Evolutionary conservation across 2,113 vertebrate genomes (phyloP).

Genomic region (Dissostichus mawsoni): DNA sequence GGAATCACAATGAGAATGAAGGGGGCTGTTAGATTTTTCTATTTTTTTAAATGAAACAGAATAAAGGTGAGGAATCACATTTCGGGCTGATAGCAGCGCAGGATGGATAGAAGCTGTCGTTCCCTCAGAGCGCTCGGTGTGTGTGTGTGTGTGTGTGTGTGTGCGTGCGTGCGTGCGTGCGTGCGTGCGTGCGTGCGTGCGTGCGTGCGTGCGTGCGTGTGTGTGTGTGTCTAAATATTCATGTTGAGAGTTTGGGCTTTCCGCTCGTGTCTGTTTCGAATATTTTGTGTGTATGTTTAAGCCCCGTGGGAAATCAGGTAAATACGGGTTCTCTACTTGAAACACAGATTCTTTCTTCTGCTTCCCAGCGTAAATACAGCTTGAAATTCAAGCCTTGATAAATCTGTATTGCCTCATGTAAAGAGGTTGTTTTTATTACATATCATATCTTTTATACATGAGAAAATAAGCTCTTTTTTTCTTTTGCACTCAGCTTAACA

Average conservation of each 20-base stretch:
- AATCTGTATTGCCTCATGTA: not conserved
- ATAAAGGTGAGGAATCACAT: slow-evolving; percentile 68
- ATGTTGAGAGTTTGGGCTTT: slow-evolving; percentile 19
- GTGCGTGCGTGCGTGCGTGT: not conserved
- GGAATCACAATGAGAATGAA: slow-evolving; percentile 68
- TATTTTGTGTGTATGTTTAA: slow-evolving; percentile 32
- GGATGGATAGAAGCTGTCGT: slow-evolving; percentile 44
- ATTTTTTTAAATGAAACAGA: slow-evolving; percentile 54
- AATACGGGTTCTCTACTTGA: slow-evolving; percentile 54
- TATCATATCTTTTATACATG: not conserved
- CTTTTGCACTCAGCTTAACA: not conserved
- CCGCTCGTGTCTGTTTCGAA: slow-evolving; percentile 44
- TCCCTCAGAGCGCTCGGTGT: slow-evolving; percentile 30
- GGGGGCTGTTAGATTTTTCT: slow-evolving; percentile 53
- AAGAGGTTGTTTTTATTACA: not conserved
- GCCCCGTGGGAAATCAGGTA: slow-evolving; percentile 66
- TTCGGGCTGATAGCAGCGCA: slow-evolving; percentile 50
- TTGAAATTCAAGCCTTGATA: slow-evolving; percentile 39
- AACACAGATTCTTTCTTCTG: slow-evolving; percentile 20
- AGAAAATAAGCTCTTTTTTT: not conserved
- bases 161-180: too few species aligned
- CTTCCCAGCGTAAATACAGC: slow-evolving; percentile 22
- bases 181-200: not conserved
- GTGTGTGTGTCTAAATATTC: slow-evolving; percentile 51
- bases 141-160: not conserved